Base-by-base conservation (phyloP, 2,888 invertebrate species). In the Anoplius nigerrimus region DNA sequence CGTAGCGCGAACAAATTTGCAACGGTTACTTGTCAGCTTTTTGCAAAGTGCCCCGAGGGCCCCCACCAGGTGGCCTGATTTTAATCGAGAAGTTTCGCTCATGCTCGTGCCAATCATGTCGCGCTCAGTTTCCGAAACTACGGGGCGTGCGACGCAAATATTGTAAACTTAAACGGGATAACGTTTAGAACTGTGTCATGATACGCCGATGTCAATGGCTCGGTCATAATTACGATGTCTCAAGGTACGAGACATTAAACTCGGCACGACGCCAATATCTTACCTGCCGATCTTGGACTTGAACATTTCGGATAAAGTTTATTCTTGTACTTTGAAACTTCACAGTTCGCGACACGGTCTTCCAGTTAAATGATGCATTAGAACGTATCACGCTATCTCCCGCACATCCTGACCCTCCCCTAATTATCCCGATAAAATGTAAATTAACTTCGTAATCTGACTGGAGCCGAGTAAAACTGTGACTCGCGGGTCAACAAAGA, bases 321-420 rank as follows among this genome's bases (percentile, higher is more conserved):
- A 59, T 59, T 48, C 58, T 59, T 21, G 58, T 43, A 59, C 58
- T 59, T 59, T 46, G 58, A 22, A 59, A 59, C 58, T 59, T 22
- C 45, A 59, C 46, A 46, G 46, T 43, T 53, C 53, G 48, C 58
- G 58, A 18, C 58, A 15, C 46, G 21, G 46, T 34, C 34, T 34
- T 11, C 58, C 6, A 16, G 13, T 20, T 15, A 43, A 58, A 16
- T 22, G 21, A 21, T 22, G 22, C 58, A 24, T 24, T 45, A 43
- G 45, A 15, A 48, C 22, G 1, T 34, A 20, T 24, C 22, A 22
- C 21, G 22, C 46, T 22, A 42, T 43, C 20, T 42, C n/a, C n/a
- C 24, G 18, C n/a, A 55, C 18, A 48, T 48, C 48, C 18, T 18
- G 48, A 13, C 16, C 16, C 11, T 34, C 11, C 6, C 16, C 5